These are phyloP conservation scores for Garra rufa DNA, from an alignment of 2,113 vertebrate species.

Conservation along the genomic window DNA sequence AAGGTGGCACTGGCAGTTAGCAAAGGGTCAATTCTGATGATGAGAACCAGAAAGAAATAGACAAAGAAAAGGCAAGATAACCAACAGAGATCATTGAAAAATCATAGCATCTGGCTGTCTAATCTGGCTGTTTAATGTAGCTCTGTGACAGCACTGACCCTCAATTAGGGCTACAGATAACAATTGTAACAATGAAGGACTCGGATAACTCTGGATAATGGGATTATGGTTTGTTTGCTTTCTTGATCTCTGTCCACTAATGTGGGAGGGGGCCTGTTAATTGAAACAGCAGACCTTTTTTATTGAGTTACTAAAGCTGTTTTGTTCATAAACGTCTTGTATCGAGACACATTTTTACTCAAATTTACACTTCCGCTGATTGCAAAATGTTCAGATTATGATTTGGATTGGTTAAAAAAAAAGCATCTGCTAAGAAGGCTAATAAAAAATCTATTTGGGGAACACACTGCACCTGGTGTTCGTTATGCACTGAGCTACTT, in stretches of 20 bases:
- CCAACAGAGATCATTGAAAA: not conserved
- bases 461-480: not conserved
- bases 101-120: not conserved
- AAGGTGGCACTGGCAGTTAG: too few relatives aligned
- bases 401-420: not conserved
- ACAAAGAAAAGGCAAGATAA: not conserved
- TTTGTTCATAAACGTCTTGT: not conserved
- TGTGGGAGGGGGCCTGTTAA: not conserved
- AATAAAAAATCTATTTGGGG: not conserved
- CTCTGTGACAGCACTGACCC: not conserved
- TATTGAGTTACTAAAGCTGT: not conserved
- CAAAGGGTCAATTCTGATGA: not conserved
- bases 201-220: not conserved
- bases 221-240: not conserved
- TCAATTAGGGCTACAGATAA: not conserved
- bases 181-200: not conserved
- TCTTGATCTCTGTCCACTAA: not conserved
- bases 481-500: not conserved
- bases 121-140: not conserved
- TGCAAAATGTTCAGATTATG: not conserved
- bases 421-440: not conserved
- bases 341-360: not conserved
- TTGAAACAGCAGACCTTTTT: not conserved
- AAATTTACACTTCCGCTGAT: not conserved
- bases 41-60: not conserved